Base-by-base conservation (phyloP, 2,888 invertebrate species). In the Scaptodrosophila latifasciaeformis region DNA sequence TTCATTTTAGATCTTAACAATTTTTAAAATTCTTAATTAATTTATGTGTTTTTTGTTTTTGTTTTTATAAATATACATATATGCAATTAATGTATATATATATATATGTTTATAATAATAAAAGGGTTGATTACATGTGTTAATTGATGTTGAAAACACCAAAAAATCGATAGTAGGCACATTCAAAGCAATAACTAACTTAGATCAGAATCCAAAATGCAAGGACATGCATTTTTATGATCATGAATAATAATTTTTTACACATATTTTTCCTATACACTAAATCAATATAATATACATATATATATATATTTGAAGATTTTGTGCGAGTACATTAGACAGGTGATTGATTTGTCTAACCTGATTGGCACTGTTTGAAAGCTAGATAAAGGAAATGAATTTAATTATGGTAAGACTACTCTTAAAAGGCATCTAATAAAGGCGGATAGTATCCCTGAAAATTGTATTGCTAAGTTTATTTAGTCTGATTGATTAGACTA, bases 141-240 rank as follows among this genome's bases (percentile, higher is more conserved):
- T 68, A 70, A 70, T 59, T 67, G 72, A 71, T 74, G 67, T 54
- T 47, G 54, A 71, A 78, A 55, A 75, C 76, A 74, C 78, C 69
- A 56, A 74, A 71, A 78, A 74, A n/a, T 78, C 57, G 68, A 62
- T 75, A 74, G 78, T 78, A 74, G 72, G 72, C 72, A 74, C 72
- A 74, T 74, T 76, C 64, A 74, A 78, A 74, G 76, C 79, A 74
- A 74, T 75, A 76, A 78, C 72, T 78, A 74, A 74, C 75, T 54
- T 66, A 77, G 71, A 71, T 58, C 44, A 59, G 52, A 5, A 6
- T 30, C 60, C 54, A 50, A 56, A 65, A 67, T 67, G 62, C 53
- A 54, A 34, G 50, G 10, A 18, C 13, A 43, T 24, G 27, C 24
- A 43, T 43, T 10, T 15, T 6, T 27, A 27, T n/a, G n/a, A 5